phyloP scores from a whole-genome alignment of 2,888 invertebrate genomes.

The Autographa pulchrina region DNA sequence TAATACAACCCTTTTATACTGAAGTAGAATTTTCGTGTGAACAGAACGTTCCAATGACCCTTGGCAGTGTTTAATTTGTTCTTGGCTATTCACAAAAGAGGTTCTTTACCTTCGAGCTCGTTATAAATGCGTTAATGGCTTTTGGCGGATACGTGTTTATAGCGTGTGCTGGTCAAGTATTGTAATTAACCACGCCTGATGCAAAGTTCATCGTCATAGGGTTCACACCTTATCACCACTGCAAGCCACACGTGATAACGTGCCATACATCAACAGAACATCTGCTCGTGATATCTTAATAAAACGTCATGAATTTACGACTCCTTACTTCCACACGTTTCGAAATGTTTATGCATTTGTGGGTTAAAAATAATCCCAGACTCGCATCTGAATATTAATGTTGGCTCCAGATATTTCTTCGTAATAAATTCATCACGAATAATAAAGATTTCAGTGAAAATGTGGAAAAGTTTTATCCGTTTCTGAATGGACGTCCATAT shows the following conservation, averaged over 20 bases:
- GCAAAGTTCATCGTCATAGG: constrained; percentile 52
- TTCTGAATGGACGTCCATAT: constrained; percentile 12
- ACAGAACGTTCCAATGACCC: not conserved
- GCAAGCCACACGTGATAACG: constrained; percentile 41
- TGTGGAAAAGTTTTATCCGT: not conserved
- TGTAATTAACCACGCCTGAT: constrained; percentile 27
- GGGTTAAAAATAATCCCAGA: constrained; percentile 21
- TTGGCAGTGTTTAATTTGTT: not conserved
- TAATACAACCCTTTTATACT: not conserved
- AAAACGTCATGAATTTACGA: constrained; percentile 33
- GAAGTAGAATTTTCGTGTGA: not conserved
- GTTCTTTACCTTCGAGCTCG: not conserved
- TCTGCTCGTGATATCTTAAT: constrained; percentile 39
- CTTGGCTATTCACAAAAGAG: not conserved
- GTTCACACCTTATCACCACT: constrained; percentile 53
- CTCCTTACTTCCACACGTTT: constrained; percentile 11
- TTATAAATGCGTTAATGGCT: not conserved
- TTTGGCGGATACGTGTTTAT: constrained; percentile 10
- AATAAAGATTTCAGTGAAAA: not conserved
- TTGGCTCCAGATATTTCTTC: constrained; percentile 9
- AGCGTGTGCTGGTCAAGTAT: constrained; percentile 24
- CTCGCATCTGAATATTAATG: constrained; percentile 10
- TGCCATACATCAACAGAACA: constrained; percentile 42
- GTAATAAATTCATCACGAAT: constrained; percentile 8
- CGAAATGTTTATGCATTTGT: constrained; percentile 28